Evolutionary conservation across 2,888 invertebrate genomes (phyloP).

Genomic region (Volucella inanis): DNA sequence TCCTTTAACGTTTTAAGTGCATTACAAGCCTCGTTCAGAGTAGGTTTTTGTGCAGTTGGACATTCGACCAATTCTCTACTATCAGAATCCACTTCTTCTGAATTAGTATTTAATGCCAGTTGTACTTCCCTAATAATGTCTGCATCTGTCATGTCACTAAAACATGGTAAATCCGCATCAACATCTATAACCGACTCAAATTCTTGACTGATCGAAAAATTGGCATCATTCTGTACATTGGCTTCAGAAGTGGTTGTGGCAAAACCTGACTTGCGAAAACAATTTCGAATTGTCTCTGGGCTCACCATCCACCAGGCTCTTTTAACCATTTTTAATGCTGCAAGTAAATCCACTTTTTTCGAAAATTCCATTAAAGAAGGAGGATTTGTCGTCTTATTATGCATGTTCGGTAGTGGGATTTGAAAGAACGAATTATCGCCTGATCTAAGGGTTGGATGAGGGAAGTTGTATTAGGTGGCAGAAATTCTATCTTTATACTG

Average conservation of each 20-base stretch:
- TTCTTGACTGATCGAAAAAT: conserved; percentile 22
- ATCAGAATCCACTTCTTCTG: conserved; percentile 15
- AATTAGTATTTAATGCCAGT: conserved; percentile 11
- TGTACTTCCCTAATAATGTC: conserved; percentile 3
- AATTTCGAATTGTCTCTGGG: conserved; percentile 15
- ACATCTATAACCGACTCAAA: conserved; percentile 22
- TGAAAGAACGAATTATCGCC: too few species aligned
- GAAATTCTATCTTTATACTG: conserved; percentile 38
- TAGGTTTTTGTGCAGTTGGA: too few species aligned
- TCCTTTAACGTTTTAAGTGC: conserved; percentile 8
- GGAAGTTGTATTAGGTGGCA: conserved; percentile 22
- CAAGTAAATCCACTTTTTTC: conserved; percentile 1
- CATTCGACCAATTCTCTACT: conserved; percentile 1
- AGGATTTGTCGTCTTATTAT: conserved; percentile 4
- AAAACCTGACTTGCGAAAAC: conserved; percentile 27
- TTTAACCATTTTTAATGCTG: conserved; percentile 27
- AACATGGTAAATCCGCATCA: conserved; percentile 12
- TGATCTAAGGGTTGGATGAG: too few species aligned
- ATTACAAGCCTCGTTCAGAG: conserved; percentile 11
- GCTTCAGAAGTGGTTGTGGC: conserved; percentile 14
- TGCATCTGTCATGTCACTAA: conserved; percentile 22
- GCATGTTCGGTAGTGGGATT: background rate
- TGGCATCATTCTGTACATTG: conserved; percentile 21
- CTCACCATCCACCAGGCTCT: conserved; percentile 11
- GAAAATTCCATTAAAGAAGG: background rate